A percentile compares a stretch with the other conserved stretches of the same genome.
These are phyloP conservation scores for Zaprionus obscuricornis DNA, from an alignment of 2,888 invertebrate species.

Conservation along the genomic window DNA sequence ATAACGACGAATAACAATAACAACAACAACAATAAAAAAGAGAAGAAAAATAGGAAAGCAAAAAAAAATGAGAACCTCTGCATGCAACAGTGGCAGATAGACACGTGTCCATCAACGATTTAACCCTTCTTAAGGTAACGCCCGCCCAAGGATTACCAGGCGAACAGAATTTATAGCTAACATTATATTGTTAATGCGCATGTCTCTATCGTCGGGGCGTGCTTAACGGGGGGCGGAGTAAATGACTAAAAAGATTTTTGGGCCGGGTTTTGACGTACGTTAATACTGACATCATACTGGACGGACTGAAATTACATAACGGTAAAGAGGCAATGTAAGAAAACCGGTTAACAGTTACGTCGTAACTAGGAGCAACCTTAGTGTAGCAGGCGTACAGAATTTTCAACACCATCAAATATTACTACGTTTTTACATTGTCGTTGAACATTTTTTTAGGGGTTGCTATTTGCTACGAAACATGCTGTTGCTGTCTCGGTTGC, in stretches of 20 bases:
- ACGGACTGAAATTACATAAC: constrained; percentile 58
- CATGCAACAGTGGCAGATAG: constrained; percentile 51
- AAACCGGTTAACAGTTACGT: constrained; percentile 82
- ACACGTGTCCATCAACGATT: constrained; percentile 83
- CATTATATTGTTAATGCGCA: constrained; percentile 47
- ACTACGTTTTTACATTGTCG: constrained; percentile 79
- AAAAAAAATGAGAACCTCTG: no score
- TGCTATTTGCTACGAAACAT: constrained; percentile 1
- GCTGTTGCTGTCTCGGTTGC: neutral
- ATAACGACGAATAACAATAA: constrained; percentile 23
- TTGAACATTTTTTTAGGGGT: constrained; percentile 48
- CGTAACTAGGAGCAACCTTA: constrained; percentile 84
- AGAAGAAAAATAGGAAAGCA: no score
- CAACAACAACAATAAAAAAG: constrained; percentile 10
- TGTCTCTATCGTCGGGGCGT: constrained; percentile 56
- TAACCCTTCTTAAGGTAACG: constrained; percentile 84
- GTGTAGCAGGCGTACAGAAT: constrained; percentile 77
- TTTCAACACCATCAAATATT: constrained; percentile 44
- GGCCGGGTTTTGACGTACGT: constrained; percentile 59
- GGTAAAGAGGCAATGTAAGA: constrained; percentile 17
- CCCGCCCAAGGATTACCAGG: constrained; percentile 84
- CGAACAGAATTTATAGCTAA: constrained; percentile 59
- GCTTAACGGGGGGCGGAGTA: constrained; percentile 69
- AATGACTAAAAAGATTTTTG: constrained; percentile 39
- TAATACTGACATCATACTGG: constrained; percentile 30